Base-by-base conservation (phyloP, 1,140 invertebrate genomes). In the Phocides pigmalion region DNA sequence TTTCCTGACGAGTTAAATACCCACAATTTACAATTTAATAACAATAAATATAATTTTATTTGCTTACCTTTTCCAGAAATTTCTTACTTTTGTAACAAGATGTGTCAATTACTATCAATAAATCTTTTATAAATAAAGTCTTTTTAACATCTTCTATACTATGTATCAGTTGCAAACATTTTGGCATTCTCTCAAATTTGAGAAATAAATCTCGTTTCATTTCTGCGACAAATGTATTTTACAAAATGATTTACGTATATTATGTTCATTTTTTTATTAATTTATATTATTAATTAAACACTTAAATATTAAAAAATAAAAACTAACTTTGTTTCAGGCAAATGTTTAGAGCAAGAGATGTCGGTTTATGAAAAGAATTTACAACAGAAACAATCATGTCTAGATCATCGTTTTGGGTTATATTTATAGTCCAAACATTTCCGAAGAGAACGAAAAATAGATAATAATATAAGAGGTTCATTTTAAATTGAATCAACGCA, bases 291-390 rank as follows among this genome's bases (percentile, higher is more conserved):
- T n/a, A n/a, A n/a, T n/a, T n/a, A n/a, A n/a, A n/a, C n/a, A n/a
- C n/a, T n/a, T n/a, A n/a, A n/a, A n/a, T n/a, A n/a, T n/a, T n/a
- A 3, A 6, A 28, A 61, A 49, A 22, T 39, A 61, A 32, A 41
- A 16, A 70, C 72, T 83, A 74, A 83, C 81, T 35, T 14, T 62
- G 19, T 28, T 62, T 63, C 78, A 78, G 81, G 56, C 81, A 84
- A 42, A 76, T 62, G 22, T 71, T 65, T 17, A 76, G 69, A 4
- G 74, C 20, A 28, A 87, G 53, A 32, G 66, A 62, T 14, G 76
- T 72, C 0, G 82, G 70, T 66, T 61, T 76, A 8, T 74, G 19
- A 53, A 62, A 79, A 46, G 76, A 78, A 17, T 75, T 71, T n/a
- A 80, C 51, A 2, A 85, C 39, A 50, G 81, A 74, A 15, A 49